phyloP scores from a whole-genome alignment of 2,797 vertebrate genomes.

The Neosilurus hyrtlii region DNA sequence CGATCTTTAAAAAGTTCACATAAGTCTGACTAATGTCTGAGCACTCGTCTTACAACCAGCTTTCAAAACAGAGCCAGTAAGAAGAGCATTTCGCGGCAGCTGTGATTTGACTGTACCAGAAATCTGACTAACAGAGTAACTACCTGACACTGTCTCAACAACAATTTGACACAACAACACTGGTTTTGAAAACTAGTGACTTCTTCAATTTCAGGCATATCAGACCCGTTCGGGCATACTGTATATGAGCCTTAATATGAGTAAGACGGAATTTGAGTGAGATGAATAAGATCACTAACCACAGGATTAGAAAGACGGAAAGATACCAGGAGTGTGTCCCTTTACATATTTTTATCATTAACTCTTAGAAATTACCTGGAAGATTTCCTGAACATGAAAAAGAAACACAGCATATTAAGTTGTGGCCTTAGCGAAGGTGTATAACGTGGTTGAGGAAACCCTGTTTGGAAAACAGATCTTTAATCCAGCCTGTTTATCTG shows the following conservation, averaged over 20 bases:
- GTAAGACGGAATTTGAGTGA: not conserved
- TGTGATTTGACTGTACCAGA: slow-evolving; percentile 7
- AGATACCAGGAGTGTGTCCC: not conserved
- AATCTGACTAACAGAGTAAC: slow-evolving; percentile 8
- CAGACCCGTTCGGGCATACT: not conserved
- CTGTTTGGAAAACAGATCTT: not conserved
- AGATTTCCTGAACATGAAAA: not conserved
- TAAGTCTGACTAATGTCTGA: not conserved
- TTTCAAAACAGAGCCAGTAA: not conserved
- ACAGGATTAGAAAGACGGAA: not conserved
- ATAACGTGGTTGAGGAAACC: not conserved
- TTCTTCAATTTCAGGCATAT: not conserved
- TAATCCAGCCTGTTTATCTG: too few relatives aligned
- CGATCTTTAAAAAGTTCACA: slow-evolving; percentile 3
- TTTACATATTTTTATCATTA: not conserved
- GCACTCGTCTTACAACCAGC: not conserved
- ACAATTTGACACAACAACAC: not conserved
- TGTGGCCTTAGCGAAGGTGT: not conserved
- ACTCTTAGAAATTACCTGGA: not conserved
- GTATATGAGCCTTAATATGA: not conserved
- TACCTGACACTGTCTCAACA: not conserved
- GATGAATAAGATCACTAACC: not conserved
- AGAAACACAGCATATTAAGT: not conserved
- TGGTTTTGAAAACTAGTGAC: not conserved
- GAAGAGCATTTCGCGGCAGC: slow-evolving; percentile 11